Evolutionary conservation across 2,113 vertebrate genomes (phyloP).

Genomic region (Tupaia chinensis): DNA sequence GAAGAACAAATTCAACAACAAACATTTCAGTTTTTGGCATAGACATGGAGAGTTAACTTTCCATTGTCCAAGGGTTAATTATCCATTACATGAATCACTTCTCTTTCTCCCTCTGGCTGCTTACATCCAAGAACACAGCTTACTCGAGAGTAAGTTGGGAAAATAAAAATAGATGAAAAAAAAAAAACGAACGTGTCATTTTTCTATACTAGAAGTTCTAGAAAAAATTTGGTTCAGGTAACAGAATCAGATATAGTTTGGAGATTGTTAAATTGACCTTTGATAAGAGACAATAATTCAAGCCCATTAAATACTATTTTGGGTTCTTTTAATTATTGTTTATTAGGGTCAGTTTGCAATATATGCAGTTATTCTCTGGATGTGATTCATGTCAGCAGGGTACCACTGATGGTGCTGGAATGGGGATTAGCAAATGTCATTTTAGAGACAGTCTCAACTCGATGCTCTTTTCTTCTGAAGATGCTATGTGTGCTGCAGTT

Average conservation of each 20-base stretch:
- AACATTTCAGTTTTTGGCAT: conserved; percentile 63
- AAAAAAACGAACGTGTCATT: conserved; percentile 58
- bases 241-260: conserved; percentile 24
- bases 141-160: conserved; percentile 31
- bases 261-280: neutral
- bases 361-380: neutral
- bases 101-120: conserved; percentile 59
- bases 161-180: conserved; percentile 66
- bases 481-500: neutral
- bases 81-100: conserved; percentile 74
- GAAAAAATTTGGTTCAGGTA: conserved; percentile 15
- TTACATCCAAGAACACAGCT: conserved; percentile 69
- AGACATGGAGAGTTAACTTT: conserved; percentile 71
- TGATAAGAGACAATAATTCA: conserved; percentile 50
- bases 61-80: conserved; percentile 76
- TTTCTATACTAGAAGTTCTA: conserved; percentile 11
- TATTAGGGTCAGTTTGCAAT: neutral
- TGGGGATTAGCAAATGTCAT: neutral
- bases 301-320: conserved; percentile 19
- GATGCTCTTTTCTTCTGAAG: neutral
- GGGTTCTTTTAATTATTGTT: conserved; percentile 25
- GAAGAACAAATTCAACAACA: conserved; percentile 68
- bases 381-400: neutral
- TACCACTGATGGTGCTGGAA: neutral
- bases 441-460: neutral